A percentile compares a stretch with the other conserved stretches of the same genome.
These are phyloP conservation scores for Nannobrachium achirus DNA, from an alignment of 2,113 vertebrate species.

Conservation along the genomic window DNA sequence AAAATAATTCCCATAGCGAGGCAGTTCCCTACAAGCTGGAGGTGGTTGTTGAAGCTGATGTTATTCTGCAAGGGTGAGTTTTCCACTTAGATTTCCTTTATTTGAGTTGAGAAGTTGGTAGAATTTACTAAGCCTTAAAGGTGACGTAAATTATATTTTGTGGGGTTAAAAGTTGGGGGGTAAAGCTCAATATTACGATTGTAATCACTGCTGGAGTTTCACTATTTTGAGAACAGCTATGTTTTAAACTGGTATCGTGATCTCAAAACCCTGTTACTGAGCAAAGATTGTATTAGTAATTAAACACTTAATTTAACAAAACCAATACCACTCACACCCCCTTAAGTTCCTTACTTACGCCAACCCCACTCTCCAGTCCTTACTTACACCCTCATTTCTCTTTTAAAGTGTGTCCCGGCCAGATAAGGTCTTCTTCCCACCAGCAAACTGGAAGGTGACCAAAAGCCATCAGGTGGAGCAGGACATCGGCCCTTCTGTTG, in stretches of 20 bases:
- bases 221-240: too few relatives aligned
- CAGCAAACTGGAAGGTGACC: conserved; percentile 80
- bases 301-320: too few relatives aligned
- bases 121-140: too few relatives aligned
- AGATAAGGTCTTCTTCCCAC: conserved; percentile 85
- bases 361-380: background rate
- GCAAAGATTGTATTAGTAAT: too few relatives aligned
- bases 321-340: conserved; percentile 13
- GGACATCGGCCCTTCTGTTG: conserved; percentile 85
- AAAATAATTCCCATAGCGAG: conserved; percentile 92
- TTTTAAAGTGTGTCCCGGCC: conserved; percentile 86
- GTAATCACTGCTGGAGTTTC: too few relatives aligned
- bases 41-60: conserved; percentile 83
- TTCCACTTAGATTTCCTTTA: conserved; percentile 28
- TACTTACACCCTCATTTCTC: background rate
- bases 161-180: too few relatives aligned
- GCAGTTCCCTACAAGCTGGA: conserved; percentile 81
- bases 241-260: too few relatives aligned
- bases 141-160: too few relatives aligned
- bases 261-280: too few relatives aligned
- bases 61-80: conserved; percentile 88
- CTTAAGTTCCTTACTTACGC: conserved; percentile 30
- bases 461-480: conserved; percentile 76
- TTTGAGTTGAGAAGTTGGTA: conserved; percentile 21
- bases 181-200: too few relatives aligned